Conservation (phyloP, 2,797 vertebrate species). For the Gymnoscopelus microlampas region DNA sequence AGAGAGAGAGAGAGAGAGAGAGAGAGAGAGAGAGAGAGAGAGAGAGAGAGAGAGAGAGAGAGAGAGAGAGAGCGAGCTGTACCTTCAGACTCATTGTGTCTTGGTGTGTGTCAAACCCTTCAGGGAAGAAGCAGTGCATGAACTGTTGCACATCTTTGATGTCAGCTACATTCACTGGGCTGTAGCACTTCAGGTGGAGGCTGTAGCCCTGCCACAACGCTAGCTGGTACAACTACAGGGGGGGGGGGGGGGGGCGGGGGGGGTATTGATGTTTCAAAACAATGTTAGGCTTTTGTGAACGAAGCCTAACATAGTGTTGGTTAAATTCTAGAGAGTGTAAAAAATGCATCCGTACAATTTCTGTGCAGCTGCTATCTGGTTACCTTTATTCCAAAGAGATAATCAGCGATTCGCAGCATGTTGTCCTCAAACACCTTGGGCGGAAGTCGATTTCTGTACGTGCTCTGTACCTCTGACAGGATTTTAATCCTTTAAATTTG, state of each 20-base stretch:
- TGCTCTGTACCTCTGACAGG: conserved; percentile 90
- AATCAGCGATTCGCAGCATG: conserved; percentile 88
- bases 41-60: too few relatives aligned
- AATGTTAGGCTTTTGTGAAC: background rate
- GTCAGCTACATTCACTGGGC: conserved; percentile 73
- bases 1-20: too few relatives aligned
- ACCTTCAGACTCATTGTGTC: conserved; percentile 82
- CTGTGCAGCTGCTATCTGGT: conserved; percentile 35
- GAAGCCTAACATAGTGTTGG: background rate
- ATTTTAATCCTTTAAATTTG: conserved; percentile 79
- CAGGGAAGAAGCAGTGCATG: conserved; percentile 85
- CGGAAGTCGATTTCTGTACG: conserved; percentile 88
- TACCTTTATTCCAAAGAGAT: conserved; percentile 88
- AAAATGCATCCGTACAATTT: background rate
- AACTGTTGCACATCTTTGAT: conserved; percentile 81
- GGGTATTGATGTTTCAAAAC: background rate
- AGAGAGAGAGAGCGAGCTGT: background rate
- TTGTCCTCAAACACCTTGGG: conserved; percentile 84
- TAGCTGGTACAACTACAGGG: conserved; percentile 86
- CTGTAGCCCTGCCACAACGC: conserved; percentile 91
- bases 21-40: too few relatives aligned
- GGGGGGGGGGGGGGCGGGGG: conserved; percentile 13
- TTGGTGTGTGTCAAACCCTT: conserved; percentile 82
- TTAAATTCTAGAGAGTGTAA: background rate
- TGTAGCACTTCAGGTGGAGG: conserved; percentile 83